A percentile compares a stretch with the other conserved stretches of the same genome.
These are phyloP conservation scores for Chymomyza caudatula DNA, from an alignment of 2,888 invertebrate species.

Conservation along the genomic window DNA sequence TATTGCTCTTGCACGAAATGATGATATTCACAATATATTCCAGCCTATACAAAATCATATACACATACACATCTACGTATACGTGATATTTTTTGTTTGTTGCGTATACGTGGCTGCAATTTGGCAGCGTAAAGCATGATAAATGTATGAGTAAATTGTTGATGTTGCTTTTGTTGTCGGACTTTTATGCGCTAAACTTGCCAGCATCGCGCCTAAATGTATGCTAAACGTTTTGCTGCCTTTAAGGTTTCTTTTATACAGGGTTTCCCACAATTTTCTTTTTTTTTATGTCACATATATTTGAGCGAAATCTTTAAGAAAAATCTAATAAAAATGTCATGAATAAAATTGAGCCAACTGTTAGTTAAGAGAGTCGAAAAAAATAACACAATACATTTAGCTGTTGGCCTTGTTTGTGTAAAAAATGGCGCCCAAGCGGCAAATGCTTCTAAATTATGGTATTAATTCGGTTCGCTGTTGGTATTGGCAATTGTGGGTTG, in stretches of 20 bases:
- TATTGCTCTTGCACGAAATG: conserved; percentile 21
- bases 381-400: conserved; percentile 7
- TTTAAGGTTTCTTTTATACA: conserved; percentile 55
- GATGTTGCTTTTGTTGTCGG: conserved; percentile 13
- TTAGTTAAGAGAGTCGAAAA: conserved; percentile 15
- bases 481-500: neutral
- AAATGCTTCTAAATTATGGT: neutral
- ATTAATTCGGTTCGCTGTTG: neutral
- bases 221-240: conserved; percentile 47
- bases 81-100: conserved; percentile 7
- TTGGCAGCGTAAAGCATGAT: conserved; percentile 54
- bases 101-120: conserved; percentile 39
- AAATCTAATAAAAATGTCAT: conserved; percentile 67
- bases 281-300: neutral
- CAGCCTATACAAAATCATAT: conserved; percentile 21
- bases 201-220: conserved; percentile 19
- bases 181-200: neutral
- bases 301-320: neutral
- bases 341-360: conserved; percentile 58
- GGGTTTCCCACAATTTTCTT: conserved; percentile 2
- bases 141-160: conserved; percentile 42
- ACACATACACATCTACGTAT: conserved; percentile 11
- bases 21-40: conserved; percentile 48
- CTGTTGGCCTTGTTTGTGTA: neutral
- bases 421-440: neutral